Evolutionary conservation across 1,140 invertebrate genomes (phyloP).

Genomic region (Caenorhabditis brenneri): DNA sequence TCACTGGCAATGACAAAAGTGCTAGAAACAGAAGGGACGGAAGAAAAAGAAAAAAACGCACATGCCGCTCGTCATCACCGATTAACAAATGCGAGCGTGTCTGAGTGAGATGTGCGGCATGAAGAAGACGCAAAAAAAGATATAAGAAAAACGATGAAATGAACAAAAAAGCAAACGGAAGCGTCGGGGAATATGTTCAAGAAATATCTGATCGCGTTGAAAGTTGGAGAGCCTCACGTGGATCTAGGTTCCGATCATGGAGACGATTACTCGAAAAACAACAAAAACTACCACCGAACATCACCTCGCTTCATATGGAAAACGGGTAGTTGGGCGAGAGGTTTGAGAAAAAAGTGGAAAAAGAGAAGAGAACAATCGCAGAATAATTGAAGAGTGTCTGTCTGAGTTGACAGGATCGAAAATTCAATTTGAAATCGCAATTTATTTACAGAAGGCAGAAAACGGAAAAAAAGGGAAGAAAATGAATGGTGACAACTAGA

Average conservation of each 20-base stretch:
- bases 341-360: background rate
- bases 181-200: background rate
- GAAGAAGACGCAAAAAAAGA: background rate
- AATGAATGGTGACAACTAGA: too few relatives aligned
- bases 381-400: slow-evolving; percentile 1
- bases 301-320: too few relatives aligned
- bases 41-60: background rate
- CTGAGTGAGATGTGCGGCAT: background rate
- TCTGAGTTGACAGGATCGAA: background rate
- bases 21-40: slow-evolving; percentile 9
- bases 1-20: slow-evolving; percentile 27
- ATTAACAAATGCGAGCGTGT: slow-evolving; percentile 32
- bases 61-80: slow-evolving; percentile 29
- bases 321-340: background rate
- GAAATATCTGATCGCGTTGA: background rate
- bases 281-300: too few relatives aligned
- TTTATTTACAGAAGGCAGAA: background rate
- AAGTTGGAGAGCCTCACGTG: background rate
- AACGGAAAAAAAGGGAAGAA: background rate
- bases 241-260: too few relatives aligned
- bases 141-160: background rate
- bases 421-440: background rate
- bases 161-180: background rate
- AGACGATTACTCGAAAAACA: too few relatives aligned
- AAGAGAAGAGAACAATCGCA: background rate